phyloP scores from a whole-genome alignment of 2,888 invertebrate genomes.

The Nomada goodeniana region DNA sequence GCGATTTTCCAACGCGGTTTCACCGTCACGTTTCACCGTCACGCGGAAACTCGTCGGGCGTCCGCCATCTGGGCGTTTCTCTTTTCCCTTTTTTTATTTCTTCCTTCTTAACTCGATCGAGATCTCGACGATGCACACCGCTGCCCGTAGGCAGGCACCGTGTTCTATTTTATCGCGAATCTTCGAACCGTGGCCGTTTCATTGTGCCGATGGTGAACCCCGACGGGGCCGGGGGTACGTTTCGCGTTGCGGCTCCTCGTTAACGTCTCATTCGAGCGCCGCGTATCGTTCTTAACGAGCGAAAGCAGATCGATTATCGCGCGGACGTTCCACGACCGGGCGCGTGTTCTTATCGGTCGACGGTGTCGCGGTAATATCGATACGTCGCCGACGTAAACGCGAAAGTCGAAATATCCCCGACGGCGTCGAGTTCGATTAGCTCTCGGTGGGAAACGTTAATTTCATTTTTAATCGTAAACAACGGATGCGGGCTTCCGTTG shows the following conservation, averaged over 20 bases:
- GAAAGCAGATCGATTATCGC: conserved; percentile 9
- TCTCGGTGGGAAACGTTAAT: too few relatives aligned
- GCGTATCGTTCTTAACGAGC: conserved; percentile 4
- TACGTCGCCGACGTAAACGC: background rate
- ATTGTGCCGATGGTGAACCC: background rate
- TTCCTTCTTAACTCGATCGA: background rate
- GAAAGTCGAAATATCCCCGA: background rate
- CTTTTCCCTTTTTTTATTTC: background rate
- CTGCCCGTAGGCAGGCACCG: background rate
- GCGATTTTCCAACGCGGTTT: conserved; percentile 11
- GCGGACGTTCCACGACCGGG: background rate
- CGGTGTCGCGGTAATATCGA: background rate
- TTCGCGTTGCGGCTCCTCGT: background rate
- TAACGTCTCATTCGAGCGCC: conserved; percentile 8
- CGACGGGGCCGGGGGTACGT: background rate
- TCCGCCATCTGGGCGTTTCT: background rate
- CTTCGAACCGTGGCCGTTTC: conserved; percentile 21
- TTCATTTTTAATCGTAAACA: too few relatives aligned
- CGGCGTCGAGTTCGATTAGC: too few relatives aligned
- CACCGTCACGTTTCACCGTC: too few relatives aligned
- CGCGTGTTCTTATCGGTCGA: background rate
- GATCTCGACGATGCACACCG: conserved; percentile 12
- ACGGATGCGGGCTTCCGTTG: too few relatives aligned
- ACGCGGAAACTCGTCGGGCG: background rate
- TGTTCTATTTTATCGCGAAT: conserved; percentile 14